A percentile compares a stretch with the other conserved stretches of the same genome.
These are phyloP conservation scores for Ceratotherium simum DNA, from an alignment of 2,113 vertebrate genomes.

Conservation along the genomic window DNA sequence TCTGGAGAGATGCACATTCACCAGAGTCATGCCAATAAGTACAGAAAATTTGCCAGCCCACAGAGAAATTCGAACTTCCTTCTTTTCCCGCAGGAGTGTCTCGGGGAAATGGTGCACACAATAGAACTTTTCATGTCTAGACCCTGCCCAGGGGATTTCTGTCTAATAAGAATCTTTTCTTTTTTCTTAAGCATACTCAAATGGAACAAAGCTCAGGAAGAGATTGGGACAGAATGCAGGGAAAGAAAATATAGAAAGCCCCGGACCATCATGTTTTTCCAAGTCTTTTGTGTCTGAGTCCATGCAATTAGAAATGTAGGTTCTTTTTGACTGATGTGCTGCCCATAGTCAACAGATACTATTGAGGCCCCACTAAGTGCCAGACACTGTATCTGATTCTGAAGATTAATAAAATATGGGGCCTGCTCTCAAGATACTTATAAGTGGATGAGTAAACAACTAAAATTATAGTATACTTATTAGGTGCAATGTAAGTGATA, in stretches of 20 bases:
- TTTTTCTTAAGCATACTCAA: constrained; percentile 27
- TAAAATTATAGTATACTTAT: background rate
- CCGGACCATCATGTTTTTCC: background rate
- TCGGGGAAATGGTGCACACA: constrained; percentile 26
- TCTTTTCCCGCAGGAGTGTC: constrained; percentile 36
- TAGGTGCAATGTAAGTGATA: background rate
- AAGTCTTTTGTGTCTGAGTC: background rate
- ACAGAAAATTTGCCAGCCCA: constrained; percentile 68
- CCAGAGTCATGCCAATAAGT: constrained; percentile 18
- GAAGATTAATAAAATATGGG: background rate
- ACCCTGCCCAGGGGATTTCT: constrained; percentile 37
- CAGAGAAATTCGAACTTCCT: constrained; percentile 69
- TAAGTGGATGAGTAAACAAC: background rate
- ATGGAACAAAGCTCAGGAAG: constrained; percentile 60
- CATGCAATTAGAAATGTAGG: background rate
- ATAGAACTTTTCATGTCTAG: constrained; percentile 67
- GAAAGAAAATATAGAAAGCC: constrained; percentile 35
- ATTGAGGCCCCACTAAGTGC: background rate
- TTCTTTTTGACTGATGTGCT: background rate
- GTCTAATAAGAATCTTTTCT: constrained; percentile 62
- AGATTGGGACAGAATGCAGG: constrained; percentile 34
- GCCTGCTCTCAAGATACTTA: background rate
- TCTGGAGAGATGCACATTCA: constrained; percentile 30
- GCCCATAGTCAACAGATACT: background rate
- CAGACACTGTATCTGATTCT: background rate